These are phyloP conservation scores for Porites australiensis DNA, from an alignment of 64 coral and sea anemone genomes.

Conservation along the genomic window DNA sequence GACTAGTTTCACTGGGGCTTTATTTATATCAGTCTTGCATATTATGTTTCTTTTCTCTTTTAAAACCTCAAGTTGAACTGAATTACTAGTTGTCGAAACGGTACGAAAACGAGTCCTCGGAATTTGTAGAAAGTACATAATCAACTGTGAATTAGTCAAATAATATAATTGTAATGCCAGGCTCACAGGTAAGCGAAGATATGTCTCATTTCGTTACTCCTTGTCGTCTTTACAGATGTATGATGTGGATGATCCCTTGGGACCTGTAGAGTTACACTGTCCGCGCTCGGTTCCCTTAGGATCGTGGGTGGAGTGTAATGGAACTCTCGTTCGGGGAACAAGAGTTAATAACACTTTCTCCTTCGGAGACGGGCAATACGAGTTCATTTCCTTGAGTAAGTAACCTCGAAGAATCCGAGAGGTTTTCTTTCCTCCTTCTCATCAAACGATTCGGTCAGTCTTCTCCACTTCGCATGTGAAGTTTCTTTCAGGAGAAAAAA, in stretches of 20 bases:
- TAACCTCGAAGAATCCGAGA: neutral
- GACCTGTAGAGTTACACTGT: conserved; percentile 54
- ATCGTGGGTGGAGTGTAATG: conserved; percentile 77
- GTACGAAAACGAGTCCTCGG: too few relatives aligned
- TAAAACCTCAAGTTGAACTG: too few relatives aligned
- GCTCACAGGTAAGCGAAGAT: too few relatives aligned
- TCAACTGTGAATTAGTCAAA: too few relatives aligned
- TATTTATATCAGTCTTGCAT: too few relatives aligned
- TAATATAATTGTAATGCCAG: too few relatives aligned
- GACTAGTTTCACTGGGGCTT: too few relatives aligned
- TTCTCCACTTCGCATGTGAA: too few relatives aligned
- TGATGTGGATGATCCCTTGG: conserved; percentile 66
- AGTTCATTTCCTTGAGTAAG: conserved; percentile 74
- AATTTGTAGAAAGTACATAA: too few relatives aligned
- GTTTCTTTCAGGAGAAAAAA: too few relatives aligned
- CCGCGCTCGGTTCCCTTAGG: conserved; percentile 69
- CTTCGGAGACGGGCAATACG: conserved; percentile 60
- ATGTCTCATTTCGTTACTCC: neutral
- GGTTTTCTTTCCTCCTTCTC: neutral
- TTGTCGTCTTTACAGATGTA: conserved; percentile 22
- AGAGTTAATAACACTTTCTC: conserved; percentile 81
- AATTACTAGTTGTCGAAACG: too few relatives aligned
- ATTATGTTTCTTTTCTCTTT: too few relatives aligned
- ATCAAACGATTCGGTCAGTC: neutral
- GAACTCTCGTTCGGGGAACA: conserved; percentile 68